phyloP scores from a whole-genome alignment of 2,888 invertebrate genomes.

The Sinelater perroti region DNA sequence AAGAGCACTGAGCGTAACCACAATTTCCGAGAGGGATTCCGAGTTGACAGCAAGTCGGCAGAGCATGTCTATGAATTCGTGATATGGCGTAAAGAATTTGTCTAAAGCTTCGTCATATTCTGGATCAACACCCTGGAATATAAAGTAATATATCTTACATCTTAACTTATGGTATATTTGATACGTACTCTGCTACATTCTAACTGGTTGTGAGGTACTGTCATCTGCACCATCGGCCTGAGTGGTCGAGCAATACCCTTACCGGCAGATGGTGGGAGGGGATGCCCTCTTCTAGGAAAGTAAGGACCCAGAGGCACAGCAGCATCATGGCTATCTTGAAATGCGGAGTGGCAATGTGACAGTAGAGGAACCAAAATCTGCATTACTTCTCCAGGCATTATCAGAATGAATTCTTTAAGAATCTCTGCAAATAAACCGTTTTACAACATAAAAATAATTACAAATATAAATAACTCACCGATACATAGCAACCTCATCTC shows the following conservation, averaged over 20 bases:
- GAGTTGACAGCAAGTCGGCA: conserved; percentile 90
- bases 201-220: conserved; percentile 78
- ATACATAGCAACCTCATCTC: conserved; percentile 83
- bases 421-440: conserved; percentile 64
- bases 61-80: conserved; percentile 85
- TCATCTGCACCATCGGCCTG: conserved; percentile 86
- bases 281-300: conserved; percentile 76
- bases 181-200: conserved; percentile 69
- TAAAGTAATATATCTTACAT: background rate
- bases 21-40: conserved; percentile 84
- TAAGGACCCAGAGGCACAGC: conserved; percentile 78
- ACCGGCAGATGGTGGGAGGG: conserved; percentile 64
- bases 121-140: conserved; percentile 72
- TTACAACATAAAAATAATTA: too few relatives aligned
- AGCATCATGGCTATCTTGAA: conserved; percentile 77
- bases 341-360: conserved; percentile 83
- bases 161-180: too few relatives aligned
- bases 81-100: conserved; percentile 87
- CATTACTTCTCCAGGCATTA: conserved; percentile 81
- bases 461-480: conserved; percentile 62
- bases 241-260: conserved; percentile 76
- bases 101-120: conserved; percentile 79
- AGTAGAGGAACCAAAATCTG: conserved; percentile 85
- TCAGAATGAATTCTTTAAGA: conserved; percentile 79
- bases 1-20: conserved; percentile 87